Conservation (phyloP, 2,888 invertebrate genomes). For the Hirtodrosophila confusa region DNA sequence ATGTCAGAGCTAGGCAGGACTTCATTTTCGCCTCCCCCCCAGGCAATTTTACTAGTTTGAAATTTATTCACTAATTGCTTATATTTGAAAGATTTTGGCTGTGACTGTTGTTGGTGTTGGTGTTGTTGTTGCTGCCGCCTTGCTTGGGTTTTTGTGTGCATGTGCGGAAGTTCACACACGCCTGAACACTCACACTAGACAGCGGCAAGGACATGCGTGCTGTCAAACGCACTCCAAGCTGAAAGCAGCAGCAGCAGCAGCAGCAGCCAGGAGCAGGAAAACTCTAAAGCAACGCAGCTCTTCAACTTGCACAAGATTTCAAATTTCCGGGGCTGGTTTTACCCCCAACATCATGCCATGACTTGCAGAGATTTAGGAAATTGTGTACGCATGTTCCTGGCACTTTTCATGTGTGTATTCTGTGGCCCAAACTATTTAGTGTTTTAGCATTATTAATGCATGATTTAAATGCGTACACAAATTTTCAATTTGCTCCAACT, state of each 20-base stretch:
- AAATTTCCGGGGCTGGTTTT: slow-evolving; percentile 66
- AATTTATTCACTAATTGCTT: slow-evolving; percentile 66
- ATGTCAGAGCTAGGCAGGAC: slow-evolving; percentile 30
- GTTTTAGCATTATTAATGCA: slow-evolving; percentile 72
- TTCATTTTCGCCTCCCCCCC: neutral
- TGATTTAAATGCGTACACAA: slow-evolving; percentile 67
- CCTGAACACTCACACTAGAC: slow-evolving; percentile 60
- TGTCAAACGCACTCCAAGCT: slow-evolving; percentile 60
- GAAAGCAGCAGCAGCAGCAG: slow-evolving; percentile 7
- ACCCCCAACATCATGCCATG: slow-evolving; percentile 20
- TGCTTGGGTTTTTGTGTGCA: slow-evolving; percentile 43
- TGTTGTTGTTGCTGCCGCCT: too few relatives aligned
- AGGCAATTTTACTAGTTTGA: slow-evolving; percentile 15
- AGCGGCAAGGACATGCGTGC: slow-evolving; percentile 48
- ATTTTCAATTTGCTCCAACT: slow-evolving; percentile 67
- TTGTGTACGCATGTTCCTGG: slow-evolving; percentile 77
- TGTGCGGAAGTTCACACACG: slow-evolving; percentile 78
- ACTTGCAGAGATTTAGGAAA: slow-evolving; percentile 58
- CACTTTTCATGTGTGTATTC: slow-evolving; percentile 44
- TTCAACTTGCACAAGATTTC: slow-evolving; percentile 67
- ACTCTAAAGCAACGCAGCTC: slow-evolving; percentile 20
- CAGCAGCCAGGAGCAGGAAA: neutral
- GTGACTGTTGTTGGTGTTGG: slow-evolving; percentile 6
- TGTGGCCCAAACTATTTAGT: slow-evolving; percentile 65
- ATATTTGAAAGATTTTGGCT: slow-evolving; percentile 51